These are phyloP conservation scores for Acromyrmex charruanus DNA, from an alignment of 1,140 invertebrate genomes.

Conservation along the genomic window DNA sequence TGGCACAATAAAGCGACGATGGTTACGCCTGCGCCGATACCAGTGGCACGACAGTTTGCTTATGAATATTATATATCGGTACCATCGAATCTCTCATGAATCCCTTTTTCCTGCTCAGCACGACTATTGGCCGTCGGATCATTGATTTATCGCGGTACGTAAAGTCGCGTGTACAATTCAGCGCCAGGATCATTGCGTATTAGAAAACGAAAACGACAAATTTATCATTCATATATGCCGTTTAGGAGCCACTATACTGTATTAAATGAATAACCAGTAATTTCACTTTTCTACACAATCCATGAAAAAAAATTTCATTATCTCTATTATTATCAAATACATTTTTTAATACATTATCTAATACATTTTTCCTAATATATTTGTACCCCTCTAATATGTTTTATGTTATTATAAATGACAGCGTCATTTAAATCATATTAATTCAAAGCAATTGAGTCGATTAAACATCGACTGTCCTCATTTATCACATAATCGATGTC, in stretches of 20 bases:
- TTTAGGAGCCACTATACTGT: not conserved
- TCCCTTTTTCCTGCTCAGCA: constrained; percentile 64
- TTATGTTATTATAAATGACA: not conserved
- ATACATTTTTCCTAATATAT: not conserved
- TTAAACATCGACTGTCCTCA: not conserved
- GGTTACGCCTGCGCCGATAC: constrained; percentile 81
- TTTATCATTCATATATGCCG: not conserved
- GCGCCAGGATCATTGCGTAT: not conserved
- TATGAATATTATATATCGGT: constrained; percentile 83
- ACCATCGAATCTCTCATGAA: constrained; percentile 78
- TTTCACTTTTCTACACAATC: not conserved
- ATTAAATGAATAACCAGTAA: not conserved
- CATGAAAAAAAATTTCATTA: not conserved
- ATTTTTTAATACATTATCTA: not conserved
- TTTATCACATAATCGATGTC: not conserved
- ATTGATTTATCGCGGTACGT: constrained; percentile 70
- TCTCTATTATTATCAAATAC: not conserved
- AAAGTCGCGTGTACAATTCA: constrained; percentile 26
- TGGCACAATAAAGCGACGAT: constrained; percentile 56
- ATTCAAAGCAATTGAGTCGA: not conserved
- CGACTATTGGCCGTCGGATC: constrained; percentile 37
- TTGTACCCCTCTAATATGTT: not conserved
- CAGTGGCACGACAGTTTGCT: constrained; percentile 43
- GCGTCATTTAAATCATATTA: constrained; percentile 4
- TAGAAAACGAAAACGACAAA: not conserved